These are phyloP conservation scores for Neoitamus cyanurus DNA, from an alignment of 2,888 invertebrate genomes.

Conservation along the genomic window DNA sequence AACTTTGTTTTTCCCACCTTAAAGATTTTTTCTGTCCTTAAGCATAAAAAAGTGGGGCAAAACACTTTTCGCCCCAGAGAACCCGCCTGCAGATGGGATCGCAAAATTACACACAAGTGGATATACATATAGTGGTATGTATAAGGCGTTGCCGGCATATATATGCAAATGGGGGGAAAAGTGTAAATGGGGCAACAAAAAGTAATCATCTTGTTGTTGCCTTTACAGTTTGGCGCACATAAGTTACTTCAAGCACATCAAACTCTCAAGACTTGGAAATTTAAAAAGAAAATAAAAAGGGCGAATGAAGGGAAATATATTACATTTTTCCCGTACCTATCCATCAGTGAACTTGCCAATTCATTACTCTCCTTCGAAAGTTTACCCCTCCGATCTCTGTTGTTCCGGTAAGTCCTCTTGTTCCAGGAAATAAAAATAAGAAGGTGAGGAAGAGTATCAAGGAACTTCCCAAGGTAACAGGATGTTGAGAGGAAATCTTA, in stretches of 20 bases:
- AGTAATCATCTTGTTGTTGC: constrained; percentile 32
- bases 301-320: constrained; percentile 11
- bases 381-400: neutral
- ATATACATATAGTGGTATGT: neutral
- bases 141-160: neutral
- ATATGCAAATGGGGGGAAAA: constrained; percentile 10
- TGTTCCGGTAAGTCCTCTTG: neutral
- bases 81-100: neutral
- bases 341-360: constrained; percentile 41
- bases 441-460: neutral
- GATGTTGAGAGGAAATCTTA: constrained; percentile 6
- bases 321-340: constrained; percentile 18
- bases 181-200: constrained; percentile 40
- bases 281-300: neutral
- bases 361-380: constrained; percentile 28
- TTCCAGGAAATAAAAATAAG: constrained; percentile 9
- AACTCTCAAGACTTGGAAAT: constrained; percentile 17
- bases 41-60: constrained; percentile 12
- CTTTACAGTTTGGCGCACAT: constrained; percentile 23
- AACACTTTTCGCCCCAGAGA: neutral
- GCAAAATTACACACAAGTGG: neutral
- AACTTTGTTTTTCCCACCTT: constrained; percentile 19
- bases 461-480: constrained; percentile 21
- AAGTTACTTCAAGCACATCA: constrained; percentile 23
- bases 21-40: constrained; percentile 1